These are phyloP conservation scores for Thalassarche chlororhynchos DNA, from an alignment of 2,113 vertebrate genomes.

Conservation along the genomic window DNA sequence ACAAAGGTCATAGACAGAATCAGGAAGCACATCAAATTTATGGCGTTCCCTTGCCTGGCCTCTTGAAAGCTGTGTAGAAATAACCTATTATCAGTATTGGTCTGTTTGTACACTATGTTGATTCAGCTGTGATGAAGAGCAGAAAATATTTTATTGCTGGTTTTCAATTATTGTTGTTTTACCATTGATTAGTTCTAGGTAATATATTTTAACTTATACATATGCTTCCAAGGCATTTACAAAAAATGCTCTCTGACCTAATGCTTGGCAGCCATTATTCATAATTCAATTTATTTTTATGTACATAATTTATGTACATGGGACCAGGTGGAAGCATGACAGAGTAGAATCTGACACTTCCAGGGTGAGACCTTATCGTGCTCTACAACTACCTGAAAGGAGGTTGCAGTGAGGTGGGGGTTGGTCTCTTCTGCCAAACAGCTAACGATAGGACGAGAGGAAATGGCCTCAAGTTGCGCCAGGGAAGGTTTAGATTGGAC, in stretches of 20 bases:
- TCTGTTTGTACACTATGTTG: constrained; percentile 38
- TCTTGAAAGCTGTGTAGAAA: constrained; percentile 12
- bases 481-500: too few species aligned
- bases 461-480: too few species aligned
- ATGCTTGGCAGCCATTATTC: not conserved
- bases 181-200: not conserved
- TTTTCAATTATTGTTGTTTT: constrained; percentile 31
- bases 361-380: too few species aligned
- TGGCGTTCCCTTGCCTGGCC: not conserved
- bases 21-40: not conserved
- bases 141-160: constrained; percentile 42
- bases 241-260: not conserved
- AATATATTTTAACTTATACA: not conserved
- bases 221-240: not conserved
- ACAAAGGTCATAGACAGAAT: not conserved
- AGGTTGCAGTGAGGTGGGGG: too few species aligned
- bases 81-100: constrained; percentile 1
- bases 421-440: too few species aligned
- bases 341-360: not conserved
- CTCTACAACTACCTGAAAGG: too few species aligned
- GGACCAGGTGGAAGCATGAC: not conserved
- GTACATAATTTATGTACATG: not conserved
- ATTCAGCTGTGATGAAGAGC: constrained; percentile 29
- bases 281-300: not conserved
- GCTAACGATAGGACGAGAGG: too few species aligned